A percentile compares a stretch with the other conserved stretches of the same genome.
Conservation (phyloP, 2,888 invertebrate genomes). For the Muscina levida region DNA sequence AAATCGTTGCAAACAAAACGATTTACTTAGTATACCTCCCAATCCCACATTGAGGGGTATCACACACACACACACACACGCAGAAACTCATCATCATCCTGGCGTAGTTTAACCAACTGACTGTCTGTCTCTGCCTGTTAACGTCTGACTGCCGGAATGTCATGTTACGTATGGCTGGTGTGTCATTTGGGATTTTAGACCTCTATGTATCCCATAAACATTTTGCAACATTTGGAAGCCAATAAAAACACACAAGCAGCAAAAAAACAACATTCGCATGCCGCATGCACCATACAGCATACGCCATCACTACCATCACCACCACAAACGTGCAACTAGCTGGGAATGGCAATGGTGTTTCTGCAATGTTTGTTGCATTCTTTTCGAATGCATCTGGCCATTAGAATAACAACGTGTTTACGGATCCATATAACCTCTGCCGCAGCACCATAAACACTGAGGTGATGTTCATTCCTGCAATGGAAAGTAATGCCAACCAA, state of each 20-base stretch:
- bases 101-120: neutral
- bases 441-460: neutral
- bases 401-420: constrained; percentile 56
- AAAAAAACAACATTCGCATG: constrained; percentile 23
- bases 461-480: neutral
- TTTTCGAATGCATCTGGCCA: constrained; percentile 21
- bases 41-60: no score
- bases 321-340: constrained; percentile 14
- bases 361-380: constrained; percentile 16
- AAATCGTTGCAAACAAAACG: no score
- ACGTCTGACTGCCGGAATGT: constrained; percentile 19
- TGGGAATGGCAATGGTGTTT: neutral
- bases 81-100: constrained; percentile 8
- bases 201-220: neutral
- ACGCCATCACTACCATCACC: no score
- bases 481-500: no score
- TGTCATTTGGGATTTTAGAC: neutral
- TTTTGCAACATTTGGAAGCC: constrained; percentile 28
- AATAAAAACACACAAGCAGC: constrained; percentile 13
- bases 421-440: constrained; percentile 18
- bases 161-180: constrained; percentile 13
- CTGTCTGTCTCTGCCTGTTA: neutral
- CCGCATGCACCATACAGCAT: neutral
- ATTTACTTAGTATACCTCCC: no score
- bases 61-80: no score